Percentiles rank a stretch among this genome's conserved stretches.
Conservation (phyloP, 2,888 invertebrate species). For the Drosophila diplacantha region DNA sequence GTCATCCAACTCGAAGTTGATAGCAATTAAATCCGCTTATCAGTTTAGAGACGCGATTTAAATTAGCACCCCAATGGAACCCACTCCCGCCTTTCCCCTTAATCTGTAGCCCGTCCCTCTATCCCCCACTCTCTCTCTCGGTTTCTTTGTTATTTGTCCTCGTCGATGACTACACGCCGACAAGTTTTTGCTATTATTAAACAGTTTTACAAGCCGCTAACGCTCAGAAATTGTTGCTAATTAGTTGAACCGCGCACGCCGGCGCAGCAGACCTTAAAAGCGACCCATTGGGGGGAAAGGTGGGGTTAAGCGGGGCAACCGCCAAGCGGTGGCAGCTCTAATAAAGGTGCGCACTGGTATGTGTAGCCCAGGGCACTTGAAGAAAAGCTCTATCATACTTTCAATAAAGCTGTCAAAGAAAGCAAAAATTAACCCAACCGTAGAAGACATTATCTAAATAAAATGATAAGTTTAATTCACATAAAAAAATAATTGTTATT, state of each 20-base stretch:
- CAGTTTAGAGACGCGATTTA: conserved; percentile 57
- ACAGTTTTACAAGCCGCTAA: conserved; percentile 72
- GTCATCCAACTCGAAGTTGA: conserved; percentile 41
- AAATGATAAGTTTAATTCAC: background rate
- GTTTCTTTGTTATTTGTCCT: conserved; percentile 43
- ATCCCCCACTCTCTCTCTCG: background rate
- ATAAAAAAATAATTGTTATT: background rate
- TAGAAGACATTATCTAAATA: background rate
- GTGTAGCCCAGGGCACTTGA: conserved; percentile 10
- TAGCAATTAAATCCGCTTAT: conserved; percentile 68
- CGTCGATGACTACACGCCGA: conserved; percentile 43
- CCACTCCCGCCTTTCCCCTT: conserved; percentile 5
- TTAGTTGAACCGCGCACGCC: conserved; percentile 67
- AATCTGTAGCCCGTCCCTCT: conserved; percentile 1
- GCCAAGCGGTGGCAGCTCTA: conserved; percentile 21
- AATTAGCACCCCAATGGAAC: conserved; percentile 57
- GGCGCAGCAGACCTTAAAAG: conserved; percentile 68
- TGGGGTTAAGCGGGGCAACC: conserved; percentile 9
- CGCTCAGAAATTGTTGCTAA: conserved; percentile 69
- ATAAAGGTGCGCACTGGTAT: conserved; percentile 27
- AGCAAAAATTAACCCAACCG: background rate
- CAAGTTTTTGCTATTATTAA: conserved; percentile 51
- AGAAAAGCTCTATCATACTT: conserved; percentile 5
- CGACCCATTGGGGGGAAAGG: conserved; percentile 28
- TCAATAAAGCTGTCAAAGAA: background rate